Evolutionary conservation across 1,140 invertebrate genomes (phyloP), one percentile per base, ranked within the genome.

Genomic region (Habropoda laboriosa): DNA sequence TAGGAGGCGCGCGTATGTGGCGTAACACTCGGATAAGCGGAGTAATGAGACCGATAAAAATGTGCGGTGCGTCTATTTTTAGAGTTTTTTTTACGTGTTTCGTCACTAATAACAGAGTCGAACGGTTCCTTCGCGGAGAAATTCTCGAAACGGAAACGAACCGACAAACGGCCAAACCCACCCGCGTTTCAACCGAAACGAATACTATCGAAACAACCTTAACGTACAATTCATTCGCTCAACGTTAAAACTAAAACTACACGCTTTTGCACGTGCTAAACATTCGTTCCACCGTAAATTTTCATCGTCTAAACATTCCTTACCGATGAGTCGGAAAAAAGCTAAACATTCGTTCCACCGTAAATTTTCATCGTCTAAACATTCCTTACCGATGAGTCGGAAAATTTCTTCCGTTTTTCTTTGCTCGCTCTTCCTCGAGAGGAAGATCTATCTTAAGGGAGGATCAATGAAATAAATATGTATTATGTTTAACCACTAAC

Each of bases 401-500:
- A 27, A 53, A 53, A 2, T 53, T 12, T 10, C 10, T 27, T 27
- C 8, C 10, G n/a, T n/a, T 53, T 24, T 51, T 4, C n/a, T 24
- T 8, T 51, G 13, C 21, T 32, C 10, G 27, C 30, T 16, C 53
- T 57, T 57, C 13, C 1, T 7, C 0, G n/a, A n/a, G n/a, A n/a
- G n/a, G n/a, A n/a, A n/a, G n/a, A n/a, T n/a, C n/a, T n/a, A n/a
- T n/a, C n/a, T n/a, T n/a, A 24, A 51, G 21, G 8, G 24, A 8
- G 7, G 4, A 3, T 6, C 5, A 51, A 18, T 7, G 5, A 51
- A 68, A 38, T 68, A 68, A 68, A 67, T 67, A n/a, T n/a, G n/a
- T 32, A 45, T 47, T 40, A 45, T 21, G 42, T 67, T 51, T 47
- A 16, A 8, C 10, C 42, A 92, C 91, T 89, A 87, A 92, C 91